Evolutionary conservation across 1,140 invertebrate species (phyloP).

Genomic region (Panonychus citri): DNA sequence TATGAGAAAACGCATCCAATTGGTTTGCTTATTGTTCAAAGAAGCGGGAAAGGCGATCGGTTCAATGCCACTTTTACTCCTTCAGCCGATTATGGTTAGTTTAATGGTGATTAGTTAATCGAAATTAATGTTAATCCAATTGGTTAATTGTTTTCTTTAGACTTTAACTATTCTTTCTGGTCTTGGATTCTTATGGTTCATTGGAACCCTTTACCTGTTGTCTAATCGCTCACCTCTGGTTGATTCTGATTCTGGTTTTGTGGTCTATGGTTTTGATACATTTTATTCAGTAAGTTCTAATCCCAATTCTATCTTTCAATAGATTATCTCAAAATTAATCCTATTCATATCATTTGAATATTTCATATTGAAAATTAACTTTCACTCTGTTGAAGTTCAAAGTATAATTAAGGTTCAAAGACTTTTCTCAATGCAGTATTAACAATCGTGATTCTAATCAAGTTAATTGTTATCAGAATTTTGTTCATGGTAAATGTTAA

Average conservation of each 20-base stretch:
- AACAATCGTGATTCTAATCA: no score
- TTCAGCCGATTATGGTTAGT: slow-evolving; percentile 39
- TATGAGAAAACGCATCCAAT: slow-evolving; percentile 39
- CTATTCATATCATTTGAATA: no score
- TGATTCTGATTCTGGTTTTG: slow-evolving; percentile 23
- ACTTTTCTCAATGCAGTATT: no score
- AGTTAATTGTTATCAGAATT: no score
- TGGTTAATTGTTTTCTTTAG: slow-evolving; percentile 23
- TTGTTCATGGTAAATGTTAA: no score
- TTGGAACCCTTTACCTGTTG: slow-evolving; percentile 35
- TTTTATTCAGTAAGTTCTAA: slow-evolving; percentile 24
- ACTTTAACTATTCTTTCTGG: slow-evolving; percentile 34
- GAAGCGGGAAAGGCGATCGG: slow-evolving; percentile 48
- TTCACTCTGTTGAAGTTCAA: no score
- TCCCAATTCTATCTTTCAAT: no score
- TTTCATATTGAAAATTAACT: no score
- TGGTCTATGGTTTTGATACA: slow-evolving; percentile 27
- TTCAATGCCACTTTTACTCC: slow-evolving; percentile 41
- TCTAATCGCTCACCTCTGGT: slow-evolving; percentile 31
- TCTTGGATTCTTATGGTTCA: slow-evolving; percentile 33
- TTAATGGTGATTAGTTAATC: neutral
- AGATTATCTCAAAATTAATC: no score
- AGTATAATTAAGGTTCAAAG: no score
- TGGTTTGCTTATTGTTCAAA: slow-evolving; percentile 27
- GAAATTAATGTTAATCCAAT: no score